Evolutionary conservation across 2,113 vertebrate species (phyloP), one percentile per base, ranked within the genome.

Genomic region (Euleptes europaea): DNA sequence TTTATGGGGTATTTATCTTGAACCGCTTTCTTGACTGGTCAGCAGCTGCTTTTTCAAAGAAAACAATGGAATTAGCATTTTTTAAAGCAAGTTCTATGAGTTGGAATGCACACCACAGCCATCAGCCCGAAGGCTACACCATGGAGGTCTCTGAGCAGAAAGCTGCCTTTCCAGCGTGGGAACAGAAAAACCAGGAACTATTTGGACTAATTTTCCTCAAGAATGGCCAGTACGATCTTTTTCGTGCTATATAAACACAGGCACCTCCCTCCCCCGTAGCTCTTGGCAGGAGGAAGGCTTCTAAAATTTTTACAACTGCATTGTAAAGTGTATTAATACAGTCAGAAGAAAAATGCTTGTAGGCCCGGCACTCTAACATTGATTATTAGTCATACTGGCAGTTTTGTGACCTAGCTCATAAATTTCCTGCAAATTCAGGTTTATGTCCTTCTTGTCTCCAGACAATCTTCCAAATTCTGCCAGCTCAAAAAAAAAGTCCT

Each of bases 41-140:
- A 81, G 66, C 79, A 66, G 86, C 76, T 40, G 19, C 31, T 72
- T 40, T 90, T 93, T 86, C 71, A 82, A 77, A 85, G 89, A 84
- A 88, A 80, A 73, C 63, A 84, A 71, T 0, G 40, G 40, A 57
- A 66, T 84, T 86, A 57, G 74, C 73, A 60, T 35, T 70, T 23
- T 84, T 60, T 86, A 90, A 82, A 82, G 65, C 42, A 75, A 17
- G 15, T 38, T 14, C 51, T 23, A 33, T 17, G 15, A 57, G 10
- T 71, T 84, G 84, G 60, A 88, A 70, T 76, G 28, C 80, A 51
- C 73, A 66, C 81, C 33, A 7, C 33, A 65, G 80, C 70, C 66
- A 10, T 88, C 60, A 80, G 33, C 33, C 5, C 15, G 80, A 65
- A 47, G 80, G 79, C 72, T 88, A 81, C 4, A 1, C 1, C 0